phyloP scores from a whole-genome alignment of 2,888 invertebrate species.

The Eupithecia inturbata region DNA sequence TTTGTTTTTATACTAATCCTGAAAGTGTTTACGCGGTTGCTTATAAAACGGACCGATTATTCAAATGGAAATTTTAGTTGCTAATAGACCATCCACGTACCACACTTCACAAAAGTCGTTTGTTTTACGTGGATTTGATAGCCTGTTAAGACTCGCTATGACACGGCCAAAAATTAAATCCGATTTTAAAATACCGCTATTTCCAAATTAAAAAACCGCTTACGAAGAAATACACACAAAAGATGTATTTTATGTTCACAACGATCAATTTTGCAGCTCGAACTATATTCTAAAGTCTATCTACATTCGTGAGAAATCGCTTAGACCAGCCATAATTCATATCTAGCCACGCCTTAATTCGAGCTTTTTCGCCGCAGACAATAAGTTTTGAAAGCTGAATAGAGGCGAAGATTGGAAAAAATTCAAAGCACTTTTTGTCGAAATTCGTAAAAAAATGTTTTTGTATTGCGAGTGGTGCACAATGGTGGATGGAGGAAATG shows the following conservation, averaged over 20 bases:
- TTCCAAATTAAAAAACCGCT: background rate
- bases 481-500: conserved; percentile 82
- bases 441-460: conserved; percentile 82
- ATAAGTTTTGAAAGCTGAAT: conserved; percentile 78
- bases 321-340: conserved; percentile 29
- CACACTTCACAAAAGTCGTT: background rate
- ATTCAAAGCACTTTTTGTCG: conserved; percentile 82
- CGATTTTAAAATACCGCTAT: background rate
- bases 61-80: background rate
- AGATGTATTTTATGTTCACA: background rate
- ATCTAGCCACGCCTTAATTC: conserved; percentile 48
- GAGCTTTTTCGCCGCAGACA: conserved; percentile 69
- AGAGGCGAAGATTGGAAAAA: conserved; percentile 82
- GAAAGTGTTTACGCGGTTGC: background rate
- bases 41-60: background rate
- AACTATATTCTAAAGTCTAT: background rate
- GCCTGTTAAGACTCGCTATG: background rate
- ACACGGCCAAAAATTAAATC: background rate
- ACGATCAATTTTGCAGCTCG: conserved; percentile 2
- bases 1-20: conserved; percentile 12
- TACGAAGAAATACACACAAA: background rate
- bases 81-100: background rate
- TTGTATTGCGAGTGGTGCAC: conserved; percentile 82
- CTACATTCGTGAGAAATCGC: conserved; percentile 25
- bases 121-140: background rate